Base-by-base conservation (phyloP, 2,888 invertebrate genomes). In the Salpingus planirostris region DNA sequence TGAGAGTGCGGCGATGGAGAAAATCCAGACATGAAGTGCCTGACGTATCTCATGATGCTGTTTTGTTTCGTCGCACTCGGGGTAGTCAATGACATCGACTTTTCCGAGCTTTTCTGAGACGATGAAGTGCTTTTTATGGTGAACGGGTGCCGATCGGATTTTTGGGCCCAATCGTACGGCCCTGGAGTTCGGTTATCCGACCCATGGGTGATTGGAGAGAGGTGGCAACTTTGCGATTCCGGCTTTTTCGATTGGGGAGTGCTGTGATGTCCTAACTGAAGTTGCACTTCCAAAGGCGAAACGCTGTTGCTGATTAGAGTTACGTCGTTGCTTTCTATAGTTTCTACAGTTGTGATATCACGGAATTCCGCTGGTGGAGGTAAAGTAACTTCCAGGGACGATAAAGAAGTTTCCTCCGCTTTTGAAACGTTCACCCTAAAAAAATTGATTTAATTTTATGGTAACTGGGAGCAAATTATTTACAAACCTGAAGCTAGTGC, bases 31-130 rank as follows among this genome's bases (percentile, higher is more conserved):
- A 31, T 30, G 21, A 38, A 33, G 3, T 41, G 13, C 12, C 33
- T 40, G 1, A 60, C 33, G 35, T 54, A 62, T 43, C 47, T 59
- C 32, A 59, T 43, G 31, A 62, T 59, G 35, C 58, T 62, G 33
- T 54, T 56, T 38, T 62, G 62, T 21, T 50, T 59, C 2, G 59
- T 58, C 2, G 55, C 21, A 2, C 27, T 24, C 2, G 27, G 29
- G 21, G 14, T 21, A 6, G 27, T 13, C 3, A 22, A 25, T n/a
- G n/a, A n/a, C n/a, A n/a, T n/a, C n/a, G n/a, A n/a, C n/a, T n/a
- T n/a, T n/a, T n/a, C n/a, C n/a, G n/a, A n/a, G 10, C 15, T 38
- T 35, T 24, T 15, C 22, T 31, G 29, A 12, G 47, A 31, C 2
- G 37, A 26, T 10, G 38, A 39, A 28, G 39, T 44, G 6, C 38